Base-by-base conservation (phyloP, 2,888 invertebrate species). In the Eurois occulta region DNA sequence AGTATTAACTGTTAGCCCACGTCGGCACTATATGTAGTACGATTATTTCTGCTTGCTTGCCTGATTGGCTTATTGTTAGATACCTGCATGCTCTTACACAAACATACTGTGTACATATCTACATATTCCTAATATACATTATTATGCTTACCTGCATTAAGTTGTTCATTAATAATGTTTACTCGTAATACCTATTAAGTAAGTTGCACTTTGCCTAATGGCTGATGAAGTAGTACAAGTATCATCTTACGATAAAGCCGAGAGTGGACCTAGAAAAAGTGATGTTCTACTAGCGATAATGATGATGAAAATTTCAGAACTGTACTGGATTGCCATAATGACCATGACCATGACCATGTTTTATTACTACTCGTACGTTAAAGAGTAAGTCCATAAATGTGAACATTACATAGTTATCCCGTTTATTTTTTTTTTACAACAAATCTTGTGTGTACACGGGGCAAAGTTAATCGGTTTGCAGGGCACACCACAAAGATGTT, bases 1-100 rank as follows among this genome's bases (percentile, higher is more conserved):
- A 41, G 46, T 69, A 52, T 32, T 65, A 43, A 69, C 58, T 69
- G 43, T 65, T 75, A 58, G 68, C 64, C 48, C 18, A 52, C 28
- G 48, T 65, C 24, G 1, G 28, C 48, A 81, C 55, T 55, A 13
- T n/a, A 21, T 3, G 0, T 52, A 24, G 71, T 80, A 7, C 18
- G 1, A 35, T 68, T 35, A 58, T 32, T 41, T 16, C 16, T 13
- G 41, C n/a, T 73, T 21, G n/a, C 43, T 41, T 41, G 38, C 6
- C 18, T n/a, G 24, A n/a, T 69, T 75, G 48, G 16, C 46, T 35
- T 46, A 48, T 62, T 62, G 18, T 24, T 66, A 41, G 52, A 18
- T n/a, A 62, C 28, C 28, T 73, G n/a, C 2, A 41, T 13, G 4
- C 13, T n/a, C 55, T 41, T 35, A n/a, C 8, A 13, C 18, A 35